These are phyloP conservation scores for Cerceris ruficornis DNA, from an alignment of 2,888 invertebrate genomes.

Conservation along the genomic window DNA sequence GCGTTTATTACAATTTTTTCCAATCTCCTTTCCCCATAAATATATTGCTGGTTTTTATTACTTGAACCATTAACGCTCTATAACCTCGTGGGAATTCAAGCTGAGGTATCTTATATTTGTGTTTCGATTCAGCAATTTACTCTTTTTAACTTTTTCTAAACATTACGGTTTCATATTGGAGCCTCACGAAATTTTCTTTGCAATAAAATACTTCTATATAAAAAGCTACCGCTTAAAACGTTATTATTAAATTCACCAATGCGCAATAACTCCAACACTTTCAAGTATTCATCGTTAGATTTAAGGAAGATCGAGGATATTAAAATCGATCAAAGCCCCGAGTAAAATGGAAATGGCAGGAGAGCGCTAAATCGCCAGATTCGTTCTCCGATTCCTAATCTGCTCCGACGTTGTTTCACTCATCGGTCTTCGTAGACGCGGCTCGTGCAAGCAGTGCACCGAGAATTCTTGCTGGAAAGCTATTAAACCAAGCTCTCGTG, in stretches of 20 bases:
- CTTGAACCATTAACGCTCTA: neutral
- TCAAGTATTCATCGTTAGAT: no score
- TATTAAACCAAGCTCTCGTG: slow-evolving; percentile 48
- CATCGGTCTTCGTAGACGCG: slow-evolving; percentile 55
- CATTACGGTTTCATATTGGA: no score
- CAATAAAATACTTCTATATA: no score
- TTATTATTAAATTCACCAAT: no score
- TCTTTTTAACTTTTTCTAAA: slow-evolving; percentile 1
- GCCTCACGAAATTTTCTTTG: no score
- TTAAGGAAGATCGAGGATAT: neutral
- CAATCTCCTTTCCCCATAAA: neutral
- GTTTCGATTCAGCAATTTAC: neutral
- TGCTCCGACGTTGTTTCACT: slow-evolving; percentile 43
- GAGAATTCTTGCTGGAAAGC: slow-evolving; percentile 42
- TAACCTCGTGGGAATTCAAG: neutral
- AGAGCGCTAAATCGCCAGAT: slow-evolving; percentile 9
- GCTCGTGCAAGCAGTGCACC: slow-evolving; percentile 44
- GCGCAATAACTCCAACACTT: no score
- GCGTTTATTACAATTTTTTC: neutral
- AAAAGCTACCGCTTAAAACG: no score
- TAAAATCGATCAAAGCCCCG: slow-evolving; percentile 31
- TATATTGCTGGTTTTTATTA: neutral
- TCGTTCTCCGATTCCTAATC: slow-evolving; percentile 39
- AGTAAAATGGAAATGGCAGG: slow-evolving; percentile 45
- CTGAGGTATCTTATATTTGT: neutral